Conservation (phyloP, 1,140 invertebrate genomes). For the Heliconius hewitsoni region DNA sequence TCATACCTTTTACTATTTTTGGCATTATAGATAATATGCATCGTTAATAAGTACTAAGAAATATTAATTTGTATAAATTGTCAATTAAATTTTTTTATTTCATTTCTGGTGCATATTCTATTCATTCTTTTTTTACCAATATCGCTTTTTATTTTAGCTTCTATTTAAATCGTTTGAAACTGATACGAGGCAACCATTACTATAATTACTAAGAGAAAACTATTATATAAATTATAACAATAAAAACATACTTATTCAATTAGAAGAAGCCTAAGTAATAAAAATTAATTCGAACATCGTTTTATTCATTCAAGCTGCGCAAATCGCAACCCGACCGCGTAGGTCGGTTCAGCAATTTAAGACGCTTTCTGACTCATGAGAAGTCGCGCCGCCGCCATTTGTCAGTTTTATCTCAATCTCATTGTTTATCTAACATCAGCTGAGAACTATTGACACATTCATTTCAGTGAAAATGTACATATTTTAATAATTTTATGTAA, state of each 20-base stretch:
- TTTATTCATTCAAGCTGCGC: constrained; percentile 37
- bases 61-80: not conserved
- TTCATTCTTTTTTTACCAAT: not conserved
- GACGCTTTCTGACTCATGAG: constrained; percentile 47
- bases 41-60: not conserved
- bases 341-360: constrained; percentile 57
- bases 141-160: too few relatives aligned
- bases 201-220: too few relatives aligned
- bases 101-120: not conserved
- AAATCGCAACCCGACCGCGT: constrained; percentile 55
- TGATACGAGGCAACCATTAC: too few relatives aligned
- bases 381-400: constrained; percentile 13
- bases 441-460: not conserved
- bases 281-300: constrained; percentile 29
- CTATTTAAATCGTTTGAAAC: too few relatives aligned
- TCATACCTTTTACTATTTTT: not conserved
- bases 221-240: not conserved
- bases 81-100: not conserved
- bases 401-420: constrained; percentile 20
- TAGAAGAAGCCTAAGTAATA: not conserved
- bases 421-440: constrained; percentile 8
- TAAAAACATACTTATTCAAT: not conserved
- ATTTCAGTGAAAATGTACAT: not conserved
- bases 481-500: too few relatives aligned
- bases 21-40: not conserved